Evolutionary conservation across 2,113 vertebrate species (phyloP).

Genomic region (Natator depressus): DNA sequence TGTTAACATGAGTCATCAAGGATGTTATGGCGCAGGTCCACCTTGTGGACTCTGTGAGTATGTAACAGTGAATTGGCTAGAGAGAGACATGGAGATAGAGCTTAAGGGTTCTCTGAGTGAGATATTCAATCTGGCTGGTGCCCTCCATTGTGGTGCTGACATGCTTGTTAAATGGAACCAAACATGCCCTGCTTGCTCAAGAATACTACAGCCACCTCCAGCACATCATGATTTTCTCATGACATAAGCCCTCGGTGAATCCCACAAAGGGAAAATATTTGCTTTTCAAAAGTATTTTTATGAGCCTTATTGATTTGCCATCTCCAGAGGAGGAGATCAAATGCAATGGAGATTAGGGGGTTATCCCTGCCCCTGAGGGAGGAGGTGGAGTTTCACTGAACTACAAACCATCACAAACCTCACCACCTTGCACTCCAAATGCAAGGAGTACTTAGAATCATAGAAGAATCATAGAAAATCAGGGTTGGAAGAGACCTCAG

Average conservation of each 20-base stretch:
- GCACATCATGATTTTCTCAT: accelerated
- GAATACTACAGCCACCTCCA: background rate
- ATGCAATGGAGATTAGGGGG: no score
- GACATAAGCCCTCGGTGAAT: background rate
- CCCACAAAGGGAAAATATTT: background rate
- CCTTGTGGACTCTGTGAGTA: slow-evolving; percentile 52
- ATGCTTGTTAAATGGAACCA: background rate
- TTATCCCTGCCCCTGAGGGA: no score
- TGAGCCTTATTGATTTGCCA: background rate
- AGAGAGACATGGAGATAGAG: background rate
- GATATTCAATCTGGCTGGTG: background rate
- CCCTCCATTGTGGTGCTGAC: background rate
- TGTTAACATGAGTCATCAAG: accelerated
- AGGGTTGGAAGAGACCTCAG: no score
- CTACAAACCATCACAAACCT: no score
- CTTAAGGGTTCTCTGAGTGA: background rate
- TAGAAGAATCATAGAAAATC: no score
- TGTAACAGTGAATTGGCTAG: background rate
- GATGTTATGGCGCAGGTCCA: slow-evolving; percentile 47
- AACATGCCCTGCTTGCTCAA: accelerated
- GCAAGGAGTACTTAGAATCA: background rate
- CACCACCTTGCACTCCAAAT: background rate
- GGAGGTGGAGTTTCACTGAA: background rate
- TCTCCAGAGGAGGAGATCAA: background rate
- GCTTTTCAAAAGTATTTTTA: background rate